These are phyloP conservation scores for Hartigia nigra DNA, from an alignment of 2,888 invertebrate genomes.

Conservation along the genomic window DNA sequence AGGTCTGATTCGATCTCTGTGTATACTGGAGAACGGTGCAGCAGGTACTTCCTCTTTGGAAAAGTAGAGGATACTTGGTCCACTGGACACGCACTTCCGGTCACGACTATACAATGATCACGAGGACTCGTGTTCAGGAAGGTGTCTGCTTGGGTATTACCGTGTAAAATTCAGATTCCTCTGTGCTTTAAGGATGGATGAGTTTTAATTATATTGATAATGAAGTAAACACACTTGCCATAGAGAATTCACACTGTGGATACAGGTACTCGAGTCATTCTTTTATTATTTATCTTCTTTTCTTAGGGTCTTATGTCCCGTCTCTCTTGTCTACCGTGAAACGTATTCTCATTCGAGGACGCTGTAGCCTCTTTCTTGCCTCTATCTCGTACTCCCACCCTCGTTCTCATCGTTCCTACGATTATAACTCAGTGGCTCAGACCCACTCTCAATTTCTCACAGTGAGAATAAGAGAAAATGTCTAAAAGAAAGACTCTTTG, in stretches of 20 bases:
- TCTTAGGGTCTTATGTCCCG: not conserved
- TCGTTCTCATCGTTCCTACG: not conserved
- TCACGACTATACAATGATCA: constrained; percentile 11
- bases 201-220: not conserved
- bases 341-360: not conserved
- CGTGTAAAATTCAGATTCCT: not conserved
- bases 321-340: not conserved
- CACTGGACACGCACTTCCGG: constrained; percentile 56
- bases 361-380: not conserved
- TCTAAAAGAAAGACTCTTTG: constrained; percentile 4
- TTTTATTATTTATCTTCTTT: not conserved
- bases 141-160: not conserved
- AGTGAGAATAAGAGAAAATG: not conserved
- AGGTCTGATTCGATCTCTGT: constrained; percentile 3
- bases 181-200: not conserved
- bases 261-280: not conserved
- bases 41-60: constrained; percentile 44
- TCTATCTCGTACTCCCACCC: not conserved
- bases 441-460: not conserved
- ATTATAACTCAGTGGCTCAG: not conserved
- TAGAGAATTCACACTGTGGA: not conserved
- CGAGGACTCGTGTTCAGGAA: not conserved
- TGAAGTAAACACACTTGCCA: not conserved
- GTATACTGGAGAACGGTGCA: not conserved
- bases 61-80: constrained; percentile 53